Evolutionary conservation across 2,113 vertebrate species (phyloP), one percentile per base, ranked within the genome.

Genomic region (Charadrius vociferus): DNA sequence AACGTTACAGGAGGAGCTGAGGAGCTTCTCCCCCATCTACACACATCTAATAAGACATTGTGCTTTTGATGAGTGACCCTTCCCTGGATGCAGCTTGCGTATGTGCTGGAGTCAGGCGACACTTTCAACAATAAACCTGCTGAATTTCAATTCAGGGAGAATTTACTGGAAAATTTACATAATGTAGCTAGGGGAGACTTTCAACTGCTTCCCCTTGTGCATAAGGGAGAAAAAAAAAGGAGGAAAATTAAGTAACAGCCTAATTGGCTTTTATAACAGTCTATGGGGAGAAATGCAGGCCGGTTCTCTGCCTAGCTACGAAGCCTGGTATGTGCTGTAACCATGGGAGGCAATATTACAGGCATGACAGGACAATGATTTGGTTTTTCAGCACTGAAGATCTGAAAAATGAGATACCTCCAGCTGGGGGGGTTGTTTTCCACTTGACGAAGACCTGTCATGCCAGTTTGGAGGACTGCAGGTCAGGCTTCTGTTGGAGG

Each of bases 251-350:
- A 86, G 93, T 88, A 97, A 96, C 71, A 95, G 81, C 63, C 78
- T 97, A 95, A 96, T 94, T 96, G 87, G 84, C 74, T 94, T 96
- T 97, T 87, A 83, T 86, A 95, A 86, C 49, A 95, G 91, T 90
- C 95, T 95, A 7, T n/a, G n/a, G 94, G 93, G 93, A 96, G 79
- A 93, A 66, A 88, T 29, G 81, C 78, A 66, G 78, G 74, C 90
- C 3, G 6, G n/a, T 80, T 91, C 27, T 91, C 91, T 96, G 94
- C 94, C 86, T 97, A 94, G 93, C 91, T 96, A 97, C 94, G 1
- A 11, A 10, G 84, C 78, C 50, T 66, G 89, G 70, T 88, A 90
- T 95, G 96, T 96, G 95, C 95, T 93, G 96, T 96, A 95, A 96
- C 94, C 79, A 96, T 80, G 96, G 95, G 89, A 96, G 74, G 95